A percentile compares a stretch with the other conserved stretches of the same genome.
These are phyloP conservation scores for Acrossocheilus wenchowensis DNA, from an alignment of 2,797 vertebrate genomes.

Conservation along the genomic window DNA sequence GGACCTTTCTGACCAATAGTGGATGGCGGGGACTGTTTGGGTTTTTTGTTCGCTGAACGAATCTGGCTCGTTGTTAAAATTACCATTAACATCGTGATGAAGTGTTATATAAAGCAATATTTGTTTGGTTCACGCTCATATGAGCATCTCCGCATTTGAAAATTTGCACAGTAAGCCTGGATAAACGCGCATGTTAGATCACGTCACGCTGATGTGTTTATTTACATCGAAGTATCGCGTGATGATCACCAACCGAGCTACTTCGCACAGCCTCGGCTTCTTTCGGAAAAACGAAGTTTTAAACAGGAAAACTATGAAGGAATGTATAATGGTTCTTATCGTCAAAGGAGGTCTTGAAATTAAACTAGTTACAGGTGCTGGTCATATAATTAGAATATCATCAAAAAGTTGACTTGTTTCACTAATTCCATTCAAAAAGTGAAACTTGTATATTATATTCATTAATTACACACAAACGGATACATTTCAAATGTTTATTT, in stretches of 20 bases:
- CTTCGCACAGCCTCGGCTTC: slow-evolving; percentile 22
- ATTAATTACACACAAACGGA: too few species aligned
- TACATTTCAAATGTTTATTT: too few species aligned
- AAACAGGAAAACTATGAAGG: too few species aligned
- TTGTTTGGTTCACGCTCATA: neutral
- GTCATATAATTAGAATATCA: too few species aligned
- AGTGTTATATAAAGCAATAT: neutral
- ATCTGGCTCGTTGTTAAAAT: neutral
- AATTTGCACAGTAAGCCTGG: neutral
- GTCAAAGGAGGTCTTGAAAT: neutral
- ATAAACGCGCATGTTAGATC: slow-evolving; percentile 5
- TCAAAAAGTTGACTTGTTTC: too few species aligned
- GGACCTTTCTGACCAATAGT: slow-evolving; percentile 38
- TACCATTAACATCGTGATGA: neutral
- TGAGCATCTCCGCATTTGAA: neutral
- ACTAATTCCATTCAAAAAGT: too few species aligned
- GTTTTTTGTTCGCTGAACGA: slow-evolving; percentile 9
- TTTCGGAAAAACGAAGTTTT: neutral
- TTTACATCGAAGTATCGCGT: slow-evolving; percentile 44
- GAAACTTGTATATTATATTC: too few species aligned
- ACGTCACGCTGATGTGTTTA: slow-evolving; percentile 29
- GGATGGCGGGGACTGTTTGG: neutral
- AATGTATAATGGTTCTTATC: neutral
- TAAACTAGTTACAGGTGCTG: neutral
- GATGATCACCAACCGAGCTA: neutral